phyloP scores from a whole-genome alignment of 2,113 vertebrate genomes.

The Tautogolabrus adspersus region DNA sequence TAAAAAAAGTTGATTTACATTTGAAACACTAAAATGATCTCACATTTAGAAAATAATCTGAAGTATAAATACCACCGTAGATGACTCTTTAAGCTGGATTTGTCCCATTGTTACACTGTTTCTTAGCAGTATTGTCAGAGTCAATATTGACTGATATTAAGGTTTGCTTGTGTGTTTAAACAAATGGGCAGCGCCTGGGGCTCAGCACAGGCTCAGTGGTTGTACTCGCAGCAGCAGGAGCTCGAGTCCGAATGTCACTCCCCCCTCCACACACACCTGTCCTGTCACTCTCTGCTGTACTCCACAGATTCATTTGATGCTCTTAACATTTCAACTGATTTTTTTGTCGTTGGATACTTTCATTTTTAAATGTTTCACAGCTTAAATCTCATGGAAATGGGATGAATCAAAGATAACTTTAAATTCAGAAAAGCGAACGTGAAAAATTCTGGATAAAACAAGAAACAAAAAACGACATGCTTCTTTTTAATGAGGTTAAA shows the following conservation, averaged over 20 bases:
- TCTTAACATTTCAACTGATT: not conserved
- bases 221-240: conserved; percentile 21
- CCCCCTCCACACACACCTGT: conserved; percentile 44
- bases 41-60: not conserved
- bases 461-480: not conserved
- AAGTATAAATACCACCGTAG: not conserved
- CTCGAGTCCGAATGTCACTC: conserved; percentile 9
- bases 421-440: not conserved
- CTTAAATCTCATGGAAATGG: not conserved
- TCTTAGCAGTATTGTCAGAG: not conserved
- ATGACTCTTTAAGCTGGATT: not conserved
- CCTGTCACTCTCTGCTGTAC: conserved; percentile 22
- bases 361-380: not conserved
- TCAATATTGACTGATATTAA: conserved; percentile 26
- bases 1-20: not conserved
- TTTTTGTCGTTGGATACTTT: not conserved
- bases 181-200: not conserved
- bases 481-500: no score
- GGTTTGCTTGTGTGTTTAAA: conserved; percentile 27
- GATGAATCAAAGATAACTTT: not conserved
- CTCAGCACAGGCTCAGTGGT: not conserved
- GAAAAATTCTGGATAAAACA: not conserved
- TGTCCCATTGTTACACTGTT: not conserved
- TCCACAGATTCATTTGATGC: not conserved
- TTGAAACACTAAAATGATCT: not conserved